Percentiles rank a stretch among this genome's conserved stretches.
phyloP scores from a whole-genome alignment of 2,113 vertebrate genomes.

The Heptranchias perlo region DNA sequence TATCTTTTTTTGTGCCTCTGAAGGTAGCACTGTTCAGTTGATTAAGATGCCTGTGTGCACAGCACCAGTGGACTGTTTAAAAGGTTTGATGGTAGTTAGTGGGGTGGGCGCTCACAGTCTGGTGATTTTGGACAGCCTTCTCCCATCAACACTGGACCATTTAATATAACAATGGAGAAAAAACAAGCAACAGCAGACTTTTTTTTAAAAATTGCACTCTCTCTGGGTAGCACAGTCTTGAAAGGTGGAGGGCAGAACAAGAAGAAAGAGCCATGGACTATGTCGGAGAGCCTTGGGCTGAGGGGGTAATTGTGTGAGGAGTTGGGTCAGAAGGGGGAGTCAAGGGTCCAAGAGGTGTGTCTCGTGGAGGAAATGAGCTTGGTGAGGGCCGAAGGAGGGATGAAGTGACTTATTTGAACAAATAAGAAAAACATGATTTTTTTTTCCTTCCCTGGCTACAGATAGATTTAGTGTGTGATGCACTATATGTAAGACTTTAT shows the following conservation, averaged over 20 bases:
- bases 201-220: too few relatives aligned
- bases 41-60: neutral
- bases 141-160: neutral
- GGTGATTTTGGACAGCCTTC: neutral
- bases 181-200: too few relatives aligned
- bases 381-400: neutral
- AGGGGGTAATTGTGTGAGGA: neutral
- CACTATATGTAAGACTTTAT: neutral
- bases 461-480: neutral
- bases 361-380: neutral
- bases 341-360: neutral
- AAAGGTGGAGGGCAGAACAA: too few relatives aligned
- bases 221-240: neutral
- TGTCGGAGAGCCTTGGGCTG: neutral
- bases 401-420: neutral
- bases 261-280: neutral
- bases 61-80: neutral
- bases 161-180: neutral
- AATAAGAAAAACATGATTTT: neutral
- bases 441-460: neutral
- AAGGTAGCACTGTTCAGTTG: neutral
- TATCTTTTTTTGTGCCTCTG: neutral
- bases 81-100: neutral
- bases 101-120: neutral
- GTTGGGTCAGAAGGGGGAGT: neutral